Conservation (phyloP, 2,797 vertebrate genomes). For the Pampus argenteus region DNA sequence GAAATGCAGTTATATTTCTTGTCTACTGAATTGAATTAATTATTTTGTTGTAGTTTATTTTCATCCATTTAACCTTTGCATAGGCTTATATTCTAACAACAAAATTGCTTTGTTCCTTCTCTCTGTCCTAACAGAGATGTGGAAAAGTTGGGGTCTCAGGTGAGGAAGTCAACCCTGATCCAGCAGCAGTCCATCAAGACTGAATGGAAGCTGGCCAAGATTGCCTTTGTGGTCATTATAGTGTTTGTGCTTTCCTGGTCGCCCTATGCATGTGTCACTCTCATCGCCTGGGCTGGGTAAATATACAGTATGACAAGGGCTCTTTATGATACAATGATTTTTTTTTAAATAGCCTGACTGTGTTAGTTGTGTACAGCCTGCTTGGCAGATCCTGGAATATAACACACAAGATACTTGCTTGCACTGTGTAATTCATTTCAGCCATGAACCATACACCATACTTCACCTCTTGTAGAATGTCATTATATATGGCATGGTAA, state of each 20-base stretch:
- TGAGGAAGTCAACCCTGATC: slow-evolving; percentile 82
- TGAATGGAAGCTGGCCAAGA: slow-evolving; percentile 94
- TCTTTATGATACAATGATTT: slow-evolving; percentile 9
- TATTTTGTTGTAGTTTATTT: background rate
- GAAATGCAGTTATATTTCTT: background rate
- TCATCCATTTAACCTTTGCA: background rate
- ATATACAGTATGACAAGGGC: slow-evolving; percentile 49
- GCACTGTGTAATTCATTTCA: slow-evolving; percentile 24
- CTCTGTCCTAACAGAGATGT: slow-evolving; percentile 80
- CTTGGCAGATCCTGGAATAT: slow-evolving; percentile 2
- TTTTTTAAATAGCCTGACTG: background rate
- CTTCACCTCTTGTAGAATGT: slow-evolving; percentile 12
- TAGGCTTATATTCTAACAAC: too few species aligned
- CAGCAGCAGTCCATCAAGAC: slow-evolving; percentile 88
- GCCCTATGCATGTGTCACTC: slow-evolving; percentile 91
- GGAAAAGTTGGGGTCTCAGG: slow-evolving; percentile 86
- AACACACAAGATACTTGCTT: slow-evolving; percentile 15
- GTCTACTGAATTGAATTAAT: background rate
- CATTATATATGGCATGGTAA: slow-evolving; percentile 18
- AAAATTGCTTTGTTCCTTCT: background rate
- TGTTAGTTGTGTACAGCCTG: slow-evolving; percentile 4
- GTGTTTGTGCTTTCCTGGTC: slow-evolving; percentile 93
- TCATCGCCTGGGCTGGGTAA: slow-evolving; percentile 94
- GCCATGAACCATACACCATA: slow-evolving; percentile 22
- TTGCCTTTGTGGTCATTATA: slow-evolving; percentile 91